Evolutionary conservation across 2,113 vertebrate genomes (phyloP).

Genomic region (Entelurus aequoreus): DNA sequence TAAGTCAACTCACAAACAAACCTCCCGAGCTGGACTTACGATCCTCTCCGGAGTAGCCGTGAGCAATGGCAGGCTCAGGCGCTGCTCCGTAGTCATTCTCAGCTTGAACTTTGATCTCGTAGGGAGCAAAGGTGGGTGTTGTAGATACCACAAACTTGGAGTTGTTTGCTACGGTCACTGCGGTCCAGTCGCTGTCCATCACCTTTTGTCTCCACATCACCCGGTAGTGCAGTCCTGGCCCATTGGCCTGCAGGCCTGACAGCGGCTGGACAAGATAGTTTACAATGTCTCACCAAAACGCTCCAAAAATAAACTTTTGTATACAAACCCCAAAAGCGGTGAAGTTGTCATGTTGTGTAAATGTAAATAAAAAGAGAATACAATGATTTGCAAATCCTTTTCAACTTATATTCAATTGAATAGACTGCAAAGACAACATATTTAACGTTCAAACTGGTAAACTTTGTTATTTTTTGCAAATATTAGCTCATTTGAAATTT

Average conservation of each 20-base stretch:
- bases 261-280: slow-evolving; percentile 75
- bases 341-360: no score
- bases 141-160: slow-evolving; percentile 90
- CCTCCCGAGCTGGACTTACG: slow-evolving; percentile 74
- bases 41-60: slow-evolving; percentile 91
- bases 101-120: slow-evolving; percentile 90
- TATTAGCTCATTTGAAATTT: no score
- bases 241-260: slow-evolving; percentile 83
- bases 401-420: no score
- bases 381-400: no score
- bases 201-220: slow-evolving; percentile 91
- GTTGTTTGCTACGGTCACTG: slow-evolving; percentile 82
- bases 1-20: slow-evolving; percentile 2
- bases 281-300: neutral
- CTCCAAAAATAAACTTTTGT: neutral
- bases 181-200: slow-evolving; percentile 81
- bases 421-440: no score
- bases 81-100: slow-evolving; percentile 82
- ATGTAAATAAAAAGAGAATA: no score
- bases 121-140: slow-evolving; percentile 87
- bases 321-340: no score
- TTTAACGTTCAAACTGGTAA: no score
- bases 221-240: slow-evolving; percentile 87
- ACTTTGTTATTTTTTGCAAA: no score
- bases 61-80: slow-evolving; percentile 76